phyloP scores from a whole-genome alignment of 2,797 vertebrate species.

The Sebastes matsubarae region DNA sequence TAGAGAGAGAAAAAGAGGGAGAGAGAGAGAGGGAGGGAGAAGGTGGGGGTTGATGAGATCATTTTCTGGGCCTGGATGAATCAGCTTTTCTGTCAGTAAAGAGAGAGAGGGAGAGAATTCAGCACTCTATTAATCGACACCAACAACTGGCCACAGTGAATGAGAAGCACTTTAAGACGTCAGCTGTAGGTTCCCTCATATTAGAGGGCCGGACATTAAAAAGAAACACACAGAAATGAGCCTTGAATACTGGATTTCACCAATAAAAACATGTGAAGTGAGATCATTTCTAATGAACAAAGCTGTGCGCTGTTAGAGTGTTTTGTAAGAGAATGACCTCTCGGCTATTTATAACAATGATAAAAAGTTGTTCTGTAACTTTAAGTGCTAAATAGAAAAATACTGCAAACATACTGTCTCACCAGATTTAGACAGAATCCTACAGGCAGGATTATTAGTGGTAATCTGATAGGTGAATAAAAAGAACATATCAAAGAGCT shows the following conservation, averaged over 20 bases:
- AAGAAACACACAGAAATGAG: background rate
- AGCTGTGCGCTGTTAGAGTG: background rate
- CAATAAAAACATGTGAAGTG: background rate
- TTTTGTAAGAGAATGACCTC: background rate
- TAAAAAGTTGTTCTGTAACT: background rate
- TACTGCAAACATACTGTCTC: background rate
- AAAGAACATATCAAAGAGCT: background rate
- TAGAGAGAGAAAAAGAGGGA: slow-evolving; percentile 21
- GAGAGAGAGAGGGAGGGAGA: slow-evolving; percentile 2
- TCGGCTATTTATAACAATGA: background rate
- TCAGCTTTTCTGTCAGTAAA: slow-evolving; percentile 77
- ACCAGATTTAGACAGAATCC: background rate
- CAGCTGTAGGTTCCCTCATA: slow-evolving; percentile 13
- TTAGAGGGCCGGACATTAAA: background rate
- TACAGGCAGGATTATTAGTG: background rate
- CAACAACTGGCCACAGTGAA: slow-evolving; percentile 29
- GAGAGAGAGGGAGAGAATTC: background rate
- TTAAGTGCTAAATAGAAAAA: background rate
- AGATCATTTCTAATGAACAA: background rate
- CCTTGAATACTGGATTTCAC: background rate
- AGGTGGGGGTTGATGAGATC: slow-evolving; percentile 76
- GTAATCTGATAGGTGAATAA: slow-evolving; percentile 1
- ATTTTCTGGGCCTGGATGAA: slow-evolving; percentile 80
- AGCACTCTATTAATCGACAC: slow-evolving; percentile 36
- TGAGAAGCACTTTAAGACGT: slow-evolving; percentile 27